Base-by-base conservation (phyloP, 2,888 invertebrate genomes). In the Microctonus brassicae region DNA sequence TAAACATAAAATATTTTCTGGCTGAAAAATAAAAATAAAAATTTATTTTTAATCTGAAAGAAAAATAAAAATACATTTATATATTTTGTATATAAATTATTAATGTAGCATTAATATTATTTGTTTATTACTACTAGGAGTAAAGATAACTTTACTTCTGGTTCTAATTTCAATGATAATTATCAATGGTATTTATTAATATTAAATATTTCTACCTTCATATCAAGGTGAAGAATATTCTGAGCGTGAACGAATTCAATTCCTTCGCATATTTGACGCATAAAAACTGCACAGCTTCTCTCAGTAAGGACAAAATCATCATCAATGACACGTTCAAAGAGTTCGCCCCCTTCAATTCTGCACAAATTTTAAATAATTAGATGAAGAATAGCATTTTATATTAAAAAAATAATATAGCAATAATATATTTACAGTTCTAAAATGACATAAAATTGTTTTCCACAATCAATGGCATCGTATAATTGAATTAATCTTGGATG, bases 301-400 rank as follows among this genome's bases (percentile, higher is more conserved):
- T 99, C 99, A 0, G 99, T 99, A 76, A 99, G 90, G 70, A 99
- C 93, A 86, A 99, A 99, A 88, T 98, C 98, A 84, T 99, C 99
- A 83, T 98, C 98, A 75, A 99, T 98, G 26, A 99, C 98, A 67
- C 99, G 91, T 88, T 99, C 99, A 87, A 99, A 99, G 55, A 99
- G 89, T 88, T 99, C 99, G 1, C 99, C 99, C 9, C 99, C 99
- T 84, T 95, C 94, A 81, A 99, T 97, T 83, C 99, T 99, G 90
- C 60, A n/a, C 77, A 72, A 6, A 52, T n/a, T 36, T 58, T 57
- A 58, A 68, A 57, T 26, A 75, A 58, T 9, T 29, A 58, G 60
- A n/a, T n/a, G 69, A 70, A 62, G 69, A 70, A 69, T 70, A 74
- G 74, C 53, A n/a, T 10, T 42, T 29, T 7, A 9, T 34, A 22